Conservation (phyloP, 2,113 vertebrate genomes). For the Embiotoca jacksoni region DNA sequence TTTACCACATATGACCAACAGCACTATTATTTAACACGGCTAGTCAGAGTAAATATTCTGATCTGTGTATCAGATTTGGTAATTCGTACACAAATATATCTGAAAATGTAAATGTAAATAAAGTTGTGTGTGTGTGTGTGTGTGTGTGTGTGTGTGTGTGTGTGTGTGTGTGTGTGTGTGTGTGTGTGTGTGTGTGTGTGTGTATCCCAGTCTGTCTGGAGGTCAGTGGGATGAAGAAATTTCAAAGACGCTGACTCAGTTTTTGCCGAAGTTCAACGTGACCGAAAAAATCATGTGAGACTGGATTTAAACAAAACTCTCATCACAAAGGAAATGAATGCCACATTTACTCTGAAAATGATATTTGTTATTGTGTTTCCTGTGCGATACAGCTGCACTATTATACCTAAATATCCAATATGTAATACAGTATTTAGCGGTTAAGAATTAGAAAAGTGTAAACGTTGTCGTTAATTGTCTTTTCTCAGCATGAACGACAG, state of each 20-base stretch:
- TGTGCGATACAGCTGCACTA: no score
- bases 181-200: conserved; percentile 19
- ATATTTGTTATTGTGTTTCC: no score
- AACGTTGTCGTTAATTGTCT: background rate
- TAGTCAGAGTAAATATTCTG: background rate
- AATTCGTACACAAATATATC: no score
- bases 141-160: conserved; percentile 23
- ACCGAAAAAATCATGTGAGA: conserved; percentile 67
- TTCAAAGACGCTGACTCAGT: conserved; percentile 54
- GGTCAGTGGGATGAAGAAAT: conserved; percentile 53
- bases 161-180: conserved; percentile 24
- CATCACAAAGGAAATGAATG: background rate
- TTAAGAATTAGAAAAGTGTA: no score
- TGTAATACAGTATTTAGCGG: no score
- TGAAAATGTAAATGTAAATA: no score
- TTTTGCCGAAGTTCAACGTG: conserved; percentile 58
- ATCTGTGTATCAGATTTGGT: background rate
- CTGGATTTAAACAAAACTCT: background rate
- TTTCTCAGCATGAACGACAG: conserved; percentile 62
- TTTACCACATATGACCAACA: no score
- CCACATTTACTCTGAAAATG: no score
- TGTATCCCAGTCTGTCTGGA: conserved; percentile 69
- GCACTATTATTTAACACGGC: background rate
- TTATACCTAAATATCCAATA: no score
- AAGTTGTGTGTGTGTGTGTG: background rate